Base-by-base conservation (phyloP, 1,140 invertebrate genomes). In the Meloidogyne exigua region DNA sequence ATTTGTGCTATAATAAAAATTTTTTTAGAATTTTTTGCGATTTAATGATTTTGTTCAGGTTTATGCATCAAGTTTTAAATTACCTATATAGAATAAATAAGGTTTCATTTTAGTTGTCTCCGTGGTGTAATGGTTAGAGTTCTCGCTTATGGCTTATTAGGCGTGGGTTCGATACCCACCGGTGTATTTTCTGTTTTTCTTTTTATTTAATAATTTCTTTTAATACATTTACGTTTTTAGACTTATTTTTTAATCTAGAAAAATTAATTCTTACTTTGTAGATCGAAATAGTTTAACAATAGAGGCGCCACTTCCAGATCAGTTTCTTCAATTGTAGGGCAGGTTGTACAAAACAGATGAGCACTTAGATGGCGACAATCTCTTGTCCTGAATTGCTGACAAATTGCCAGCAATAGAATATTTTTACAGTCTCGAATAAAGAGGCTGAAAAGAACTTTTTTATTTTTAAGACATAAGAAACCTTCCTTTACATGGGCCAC, bases 401-500 rank as follows among this genome's bases (percentile, higher is more conserved):
- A 84, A 25, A 77, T 72, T 18, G 80, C 62, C 42, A 70, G 81
- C 15, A 83, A 32, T 2, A 57, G n/a, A 13, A 78, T 79, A 63
- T 80, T 81, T 62, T 64, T 67, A 42, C 73, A 81, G 63, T 83
- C 76, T 62, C 82, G 77, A 25, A 84, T 26, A 26, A 83, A 83
- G 18, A 84, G 42, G 25, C 82, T 82, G 18, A n/a, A 80, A 76
- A 23, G 18, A 28, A 76, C 2, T 11, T 39, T 25, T 75, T 39
- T 10, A 21, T 77, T 28, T 18, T 49, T 11, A n/a, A 10, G 44
- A 1, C 2, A 12, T 13, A 44, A 65, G 2, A 44, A 21, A 64
- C 79, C 79, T 81, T 66, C 82, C 82, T 28, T 77, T 77, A 72
- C 82, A 84, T 10, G 82, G 82, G 0, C 82, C 82, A 21, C 79